A percentile compares a stretch with the other conserved stretches of the same genome.
These are phyloP conservation scores for Drosophila takahashii DNA, from an alignment of 1,140 invertebrate genomes.

Conservation along the genomic window DNA sequence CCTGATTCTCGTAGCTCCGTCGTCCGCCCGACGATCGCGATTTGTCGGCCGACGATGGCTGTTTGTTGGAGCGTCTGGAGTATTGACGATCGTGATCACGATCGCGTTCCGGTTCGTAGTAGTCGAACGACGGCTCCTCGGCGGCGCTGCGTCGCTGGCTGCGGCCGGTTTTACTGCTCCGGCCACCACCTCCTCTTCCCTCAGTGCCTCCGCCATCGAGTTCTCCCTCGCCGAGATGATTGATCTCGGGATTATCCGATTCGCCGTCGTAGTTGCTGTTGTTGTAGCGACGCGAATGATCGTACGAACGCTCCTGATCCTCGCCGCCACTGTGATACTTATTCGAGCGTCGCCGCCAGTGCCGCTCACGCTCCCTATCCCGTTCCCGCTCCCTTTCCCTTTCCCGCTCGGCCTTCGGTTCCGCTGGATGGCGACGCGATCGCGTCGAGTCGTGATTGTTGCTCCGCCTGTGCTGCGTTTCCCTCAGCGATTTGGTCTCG, in stretches of 20 bases:
- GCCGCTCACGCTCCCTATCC: slow-evolving; percentile 42
- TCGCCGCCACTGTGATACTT: slow-evolving; percentile 42
- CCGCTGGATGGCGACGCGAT: slow-evolving; percentile 26
- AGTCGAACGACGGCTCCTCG: slow-evolving; percentile 66
- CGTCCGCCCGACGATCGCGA: slow-evolving; percentile 11
- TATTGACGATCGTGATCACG: slow-evolving; percentile 22
- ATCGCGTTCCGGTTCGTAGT: slow-evolving; percentile 39
- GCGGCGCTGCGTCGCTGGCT: slow-evolving; percentile 41
- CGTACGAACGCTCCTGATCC: slow-evolving; percentile 35
- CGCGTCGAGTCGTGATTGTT: slow-evolving; percentile 42
- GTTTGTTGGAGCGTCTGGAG: slow-evolving; percentile 14
- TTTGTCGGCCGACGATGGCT: slow-evolving; percentile 13
- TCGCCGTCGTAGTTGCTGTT: slow-evolving; percentile 68
- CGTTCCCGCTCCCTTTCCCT: slow-evolving; percentile 46
- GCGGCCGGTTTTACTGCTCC: slow-evolving; percentile 61
- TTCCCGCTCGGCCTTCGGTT: slow-evolving; percentile 34
- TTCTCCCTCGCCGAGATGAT: slow-evolving; percentile 44
- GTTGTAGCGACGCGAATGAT: slow-evolving; percentile 55
- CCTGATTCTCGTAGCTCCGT: slow-evolving; percentile 35
- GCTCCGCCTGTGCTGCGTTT: slow-evolving; percentile 41
- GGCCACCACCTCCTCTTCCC: slow-evolving; percentile 19
- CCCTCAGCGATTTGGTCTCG: slow-evolving; percentile 39
- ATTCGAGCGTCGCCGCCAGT: slow-evolving; percentile 45
- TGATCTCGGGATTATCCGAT: slow-evolving; percentile 56
- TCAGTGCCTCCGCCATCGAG: slow-evolving; percentile 36